Conservation (phyloP, 2,888 invertebrate genomes). For the Pardosa pseudoannulata region DNA sequence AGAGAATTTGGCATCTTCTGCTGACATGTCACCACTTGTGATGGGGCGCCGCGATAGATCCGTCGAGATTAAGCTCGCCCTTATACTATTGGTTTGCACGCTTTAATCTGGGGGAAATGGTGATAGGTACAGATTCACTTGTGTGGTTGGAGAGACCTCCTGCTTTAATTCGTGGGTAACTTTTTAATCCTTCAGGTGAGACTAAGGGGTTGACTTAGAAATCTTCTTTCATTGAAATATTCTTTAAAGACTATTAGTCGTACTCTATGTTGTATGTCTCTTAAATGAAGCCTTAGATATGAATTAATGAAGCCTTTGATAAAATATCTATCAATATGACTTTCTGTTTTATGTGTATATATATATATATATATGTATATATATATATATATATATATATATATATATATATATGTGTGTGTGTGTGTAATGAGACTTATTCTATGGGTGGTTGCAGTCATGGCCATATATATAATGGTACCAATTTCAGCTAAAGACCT, state of each 20-base stretch:
- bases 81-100: background rate
- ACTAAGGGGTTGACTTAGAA: background rate
- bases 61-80: background rate
- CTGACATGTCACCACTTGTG: background rate
- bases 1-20: background rate
- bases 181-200: background rate
- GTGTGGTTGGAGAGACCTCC: background rate
- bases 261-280: no score
- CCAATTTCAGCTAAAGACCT: no score
- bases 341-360: no score
- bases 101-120: background rate
- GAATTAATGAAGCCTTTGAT: no score
- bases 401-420: no score
- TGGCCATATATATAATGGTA: no score
- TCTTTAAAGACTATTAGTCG: background rate
- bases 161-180: background rate
- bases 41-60: background rate
- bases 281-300: no score
- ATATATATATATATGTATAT: no score
- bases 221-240: background rate
- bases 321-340: no score
- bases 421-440: no score
- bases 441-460: no score
- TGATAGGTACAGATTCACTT: background rate
- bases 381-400: no score